phyloP scores from a whole-genome alignment of 2,888 invertebrate genomes.

The Thalpophila matura region DNA sequence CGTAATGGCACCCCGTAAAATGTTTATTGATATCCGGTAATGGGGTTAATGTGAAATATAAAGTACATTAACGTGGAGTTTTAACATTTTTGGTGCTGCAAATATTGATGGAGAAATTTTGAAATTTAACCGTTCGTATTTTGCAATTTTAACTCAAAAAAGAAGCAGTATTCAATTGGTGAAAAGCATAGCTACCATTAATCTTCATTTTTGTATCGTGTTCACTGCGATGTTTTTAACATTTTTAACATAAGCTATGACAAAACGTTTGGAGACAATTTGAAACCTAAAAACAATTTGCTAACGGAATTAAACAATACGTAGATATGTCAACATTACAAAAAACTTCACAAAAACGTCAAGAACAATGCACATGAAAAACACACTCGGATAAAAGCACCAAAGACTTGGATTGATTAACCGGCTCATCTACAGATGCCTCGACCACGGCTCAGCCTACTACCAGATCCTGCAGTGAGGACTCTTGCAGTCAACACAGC shows the following conservation, averaged over 20 bases:
- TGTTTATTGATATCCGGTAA: conserved; percentile 60
- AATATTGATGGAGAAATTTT: conserved; percentile 2
- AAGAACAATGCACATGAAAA: conserved; percentile 21
- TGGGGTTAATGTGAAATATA: conserved; percentile 47
- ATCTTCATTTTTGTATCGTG: neutral
- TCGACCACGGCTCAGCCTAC: conserved; percentile 66
- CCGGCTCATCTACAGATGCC: conserved; percentile 79
- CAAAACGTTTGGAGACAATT: too few relatives aligned
- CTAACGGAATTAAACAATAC: neutral
- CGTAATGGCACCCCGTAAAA: conserved; percentile 46
- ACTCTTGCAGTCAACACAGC: conserved; percentile 81
- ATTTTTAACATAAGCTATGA: too few relatives aligned
- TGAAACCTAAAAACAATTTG: too few relatives aligned
- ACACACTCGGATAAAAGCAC: conserved; percentile 20
- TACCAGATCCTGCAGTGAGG: conserved; percentile 78
- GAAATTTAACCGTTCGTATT: neutral
- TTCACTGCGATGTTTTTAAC: neutral
- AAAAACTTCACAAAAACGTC: neutral
- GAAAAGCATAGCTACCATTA: neutral
- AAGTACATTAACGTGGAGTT: conserved; percentile 37
- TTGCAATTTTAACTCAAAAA: neutral
- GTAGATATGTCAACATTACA: neutral
- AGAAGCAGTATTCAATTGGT: neutral
- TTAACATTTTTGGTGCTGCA: conserved; percentile 18
- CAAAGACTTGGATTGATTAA: conserved; percentile 52